Conservation (phyloP, 2,113 vertebrate genomes). For the Junco hyemalis region DNA sequence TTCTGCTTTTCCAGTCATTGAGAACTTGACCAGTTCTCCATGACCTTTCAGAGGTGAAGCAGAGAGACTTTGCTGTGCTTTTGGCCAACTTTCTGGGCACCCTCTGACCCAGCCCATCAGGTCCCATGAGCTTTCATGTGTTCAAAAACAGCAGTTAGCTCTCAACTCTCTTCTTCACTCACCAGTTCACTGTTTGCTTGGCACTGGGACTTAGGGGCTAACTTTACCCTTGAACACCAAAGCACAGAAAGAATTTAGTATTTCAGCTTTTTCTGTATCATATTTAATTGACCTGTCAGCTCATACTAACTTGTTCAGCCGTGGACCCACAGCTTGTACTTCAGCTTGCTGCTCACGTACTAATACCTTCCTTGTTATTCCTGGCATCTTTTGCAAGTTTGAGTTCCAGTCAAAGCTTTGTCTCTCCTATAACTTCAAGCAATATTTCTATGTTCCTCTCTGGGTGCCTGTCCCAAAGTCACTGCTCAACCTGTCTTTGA, state of each 20-base stretch:
- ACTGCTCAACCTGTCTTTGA: not conserved
- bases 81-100: not conserved
- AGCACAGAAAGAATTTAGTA: not conserved
- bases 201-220: not conserved
- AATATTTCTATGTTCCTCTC: not conserved
- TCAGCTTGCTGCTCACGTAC: not conserved
- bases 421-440: not conserved
- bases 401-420: not conserved
- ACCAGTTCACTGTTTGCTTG: not conserved
- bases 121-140: accelerated
- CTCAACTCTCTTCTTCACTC: not conserved
- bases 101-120: not conserved
- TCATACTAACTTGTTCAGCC: not conserved
- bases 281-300: not conserved
- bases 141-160: not conserved
- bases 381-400: not conserved
- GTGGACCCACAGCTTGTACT: not conserved
- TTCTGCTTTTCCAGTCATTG: not conserved
- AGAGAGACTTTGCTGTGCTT: not conserved
- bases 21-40: not conserved
- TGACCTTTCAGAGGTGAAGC: not conserved
- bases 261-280: not conserved
- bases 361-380: not conserved
- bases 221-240: not conserved
- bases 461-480: not conserved